These are phyloP conservation scores for Chrysomela aeneicollis DNA, from an alignment of 2,888 invertebrate genomes.

Conservation along the genomic window DNA sequence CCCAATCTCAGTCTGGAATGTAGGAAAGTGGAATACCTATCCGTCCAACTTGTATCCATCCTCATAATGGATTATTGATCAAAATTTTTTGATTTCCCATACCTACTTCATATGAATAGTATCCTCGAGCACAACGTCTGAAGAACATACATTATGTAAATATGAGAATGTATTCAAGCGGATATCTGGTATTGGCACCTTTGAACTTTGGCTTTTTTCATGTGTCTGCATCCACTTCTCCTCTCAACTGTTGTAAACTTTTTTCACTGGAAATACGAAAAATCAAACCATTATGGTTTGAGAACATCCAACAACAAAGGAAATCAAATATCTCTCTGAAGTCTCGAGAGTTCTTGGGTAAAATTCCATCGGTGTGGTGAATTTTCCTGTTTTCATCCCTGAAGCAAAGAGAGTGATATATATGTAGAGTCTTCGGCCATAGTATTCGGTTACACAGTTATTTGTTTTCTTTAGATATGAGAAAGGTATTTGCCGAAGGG, in stretches of 20 bases:
- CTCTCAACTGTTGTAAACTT: neutral
- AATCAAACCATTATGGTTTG: neutral
- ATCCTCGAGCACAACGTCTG: too few species aligned
- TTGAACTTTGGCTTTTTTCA: neutral
- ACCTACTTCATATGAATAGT: too few species aligned
- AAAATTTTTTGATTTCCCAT: too few species aligned
- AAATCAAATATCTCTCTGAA: neutral
- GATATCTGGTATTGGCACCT: too few species aligned
- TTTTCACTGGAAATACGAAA: neutral
- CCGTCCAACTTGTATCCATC: too few species aligned
- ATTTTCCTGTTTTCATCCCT: neutral
- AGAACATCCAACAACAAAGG: neutral
- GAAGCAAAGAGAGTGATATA: neutral
- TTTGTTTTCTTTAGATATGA: neutral
- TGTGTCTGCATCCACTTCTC: neutral
- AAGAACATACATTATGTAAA: too few species aligned
- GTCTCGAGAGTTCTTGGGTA: neutral
- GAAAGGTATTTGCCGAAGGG: neutral
- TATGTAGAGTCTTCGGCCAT: neutral
- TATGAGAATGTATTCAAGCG: too few species aligned
- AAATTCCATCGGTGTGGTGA: neutral
- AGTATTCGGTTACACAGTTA: neutral
- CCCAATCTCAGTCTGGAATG: too few species aligned
- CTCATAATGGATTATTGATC: too few species aligned
- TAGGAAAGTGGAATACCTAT: too few species aligned